Conservation (phyloP, 2,888 invertebrate genomes). For the Cephus sareptanus region DNA sequence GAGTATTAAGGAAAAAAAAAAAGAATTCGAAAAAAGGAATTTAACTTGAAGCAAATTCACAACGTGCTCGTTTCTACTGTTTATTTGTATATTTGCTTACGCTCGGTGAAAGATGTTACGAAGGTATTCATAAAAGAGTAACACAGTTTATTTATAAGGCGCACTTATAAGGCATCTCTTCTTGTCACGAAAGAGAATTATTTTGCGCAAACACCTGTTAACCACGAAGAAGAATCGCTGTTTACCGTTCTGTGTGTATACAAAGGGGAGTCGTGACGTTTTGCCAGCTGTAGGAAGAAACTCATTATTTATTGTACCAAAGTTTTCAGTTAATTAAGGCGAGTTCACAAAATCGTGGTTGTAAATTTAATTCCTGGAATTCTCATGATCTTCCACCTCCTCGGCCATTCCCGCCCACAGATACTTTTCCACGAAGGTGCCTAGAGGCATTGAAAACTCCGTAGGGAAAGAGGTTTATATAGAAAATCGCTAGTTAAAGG, state of each 20-base stretch:
- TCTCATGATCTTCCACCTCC: background rate
- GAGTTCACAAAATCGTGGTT: background rate
- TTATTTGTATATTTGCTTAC: background rate
- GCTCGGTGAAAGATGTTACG: background rate
- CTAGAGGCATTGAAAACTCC: background rate
- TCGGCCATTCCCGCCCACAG: too few species aligned
- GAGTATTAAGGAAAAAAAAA: background rate
- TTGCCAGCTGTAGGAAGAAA: background rate
- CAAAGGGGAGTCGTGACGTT: background rate
- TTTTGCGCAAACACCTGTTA: slow-evolving; percentile 2
- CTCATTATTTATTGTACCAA: slow-evolving; percentile 9
- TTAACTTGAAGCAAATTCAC: background rate
- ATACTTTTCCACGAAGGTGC: background rate
- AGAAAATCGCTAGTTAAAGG: background rate
- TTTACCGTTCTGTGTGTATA: background rate
- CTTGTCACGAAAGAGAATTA: background rate
- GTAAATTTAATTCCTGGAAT: background rate
- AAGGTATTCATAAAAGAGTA: background rate
- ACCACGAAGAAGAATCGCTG: background rate
- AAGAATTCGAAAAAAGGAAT: background rate
- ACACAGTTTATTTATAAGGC: background rate
- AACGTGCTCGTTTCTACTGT: background rate
- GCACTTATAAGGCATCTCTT: background rate
- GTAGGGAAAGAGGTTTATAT: background rate
- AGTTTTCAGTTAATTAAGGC: slow-evolving; percentile 7